Evolutionary conservation across 2,797 vertebrate genomes (phyloP), one percentile per base, ranked within the genome.

Genomic region (Anniella stebbinsi): DNA sequence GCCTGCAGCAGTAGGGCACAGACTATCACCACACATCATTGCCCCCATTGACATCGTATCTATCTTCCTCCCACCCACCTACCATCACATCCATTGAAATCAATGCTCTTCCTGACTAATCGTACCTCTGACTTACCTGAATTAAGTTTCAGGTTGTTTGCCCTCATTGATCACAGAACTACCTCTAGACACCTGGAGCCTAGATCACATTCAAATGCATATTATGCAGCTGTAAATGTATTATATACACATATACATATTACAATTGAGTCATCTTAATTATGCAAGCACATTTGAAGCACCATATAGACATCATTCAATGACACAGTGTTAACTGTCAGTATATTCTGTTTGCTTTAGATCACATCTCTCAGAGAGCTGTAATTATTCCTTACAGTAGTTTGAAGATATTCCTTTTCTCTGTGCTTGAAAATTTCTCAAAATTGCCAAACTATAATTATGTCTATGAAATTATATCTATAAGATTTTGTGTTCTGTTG

Each of bases 401-500:
- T 87, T 51, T 75, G 45, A 3, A 41, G 45, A 18, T 73, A 88
- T 86, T 87, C 80, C 77, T 5, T 60, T 11, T 80, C 7, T 81
- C 41, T 67, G 30, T 15, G 0, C 51, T 60, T 92, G 41, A 91
- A 87, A 33, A 73, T 3, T 77, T 88, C 77, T 38, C 60, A 0
- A 4, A 84, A 0, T 80, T 94, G 9, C 63, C 70, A 87, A 89
- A 12, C 54, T 86, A 87, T 60, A 0, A 76, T 76, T 87, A 21
- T 18, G 2, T 33, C 66, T 90, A 77, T 86, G 66, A 11, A 87
- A 66, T 15, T 21, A 30, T 18, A 60, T 25, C 11, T 81, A 72
- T 86, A 91, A 38, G 82, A 87, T 2, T 5, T 88, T n/a, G 25
- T 70, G n/a, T 77, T 91, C 8, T 80, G 38, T 88, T 86, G n/a